Percentiles rank a stretch among this genome's conserved stretches.
Conservation (phyloP, 1,140 invertebrate genomes). For the Paraescarpia echinospica region DNA sequence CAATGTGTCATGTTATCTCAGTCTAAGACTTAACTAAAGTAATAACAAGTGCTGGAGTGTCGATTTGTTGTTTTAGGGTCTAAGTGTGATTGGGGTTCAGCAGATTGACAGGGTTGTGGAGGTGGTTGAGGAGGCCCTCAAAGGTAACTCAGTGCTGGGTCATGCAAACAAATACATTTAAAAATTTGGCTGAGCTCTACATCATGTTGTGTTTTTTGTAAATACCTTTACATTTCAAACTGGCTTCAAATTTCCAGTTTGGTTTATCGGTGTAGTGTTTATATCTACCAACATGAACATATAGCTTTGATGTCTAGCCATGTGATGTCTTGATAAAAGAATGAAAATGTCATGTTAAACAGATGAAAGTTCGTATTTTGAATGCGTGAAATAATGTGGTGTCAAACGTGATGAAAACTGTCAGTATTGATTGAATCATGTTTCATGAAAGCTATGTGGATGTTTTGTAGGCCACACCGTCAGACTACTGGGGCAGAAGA, state of each 20-base stretch:
- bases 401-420: not conserved
- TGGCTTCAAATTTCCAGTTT: not conserved
- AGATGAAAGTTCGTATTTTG: not conserved
- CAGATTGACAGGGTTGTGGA: constrained; percentile 98
- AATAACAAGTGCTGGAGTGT: not conserved
- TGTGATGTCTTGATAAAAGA: not conserved
- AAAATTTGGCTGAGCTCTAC: too few species aligned
- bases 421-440: not conserved
- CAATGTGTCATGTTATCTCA: not conserved
- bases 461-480: constrained; percentile 72
- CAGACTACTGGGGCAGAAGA: constrained; percentile 75
- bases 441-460: not conserved
- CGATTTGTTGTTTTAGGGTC: constrained; percentile 66
- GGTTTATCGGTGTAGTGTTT: not conserved
- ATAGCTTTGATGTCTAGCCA: not conserved
- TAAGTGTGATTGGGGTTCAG: constrained; percentile 94
- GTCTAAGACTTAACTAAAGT: not conserved
- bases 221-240: not conserved
- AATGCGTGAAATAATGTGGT: not conserved
- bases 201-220: too few species aligned
- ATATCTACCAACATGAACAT: not conserved
- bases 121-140: constrained; percentile 96
- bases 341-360: not conserved
- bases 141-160: constrained; percentile 66
- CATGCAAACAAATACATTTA: too few species aligned